Base-by-base conservation (phyloP, 2,113 vertebrate genomes). In the Myocastor coypus region DNA sequence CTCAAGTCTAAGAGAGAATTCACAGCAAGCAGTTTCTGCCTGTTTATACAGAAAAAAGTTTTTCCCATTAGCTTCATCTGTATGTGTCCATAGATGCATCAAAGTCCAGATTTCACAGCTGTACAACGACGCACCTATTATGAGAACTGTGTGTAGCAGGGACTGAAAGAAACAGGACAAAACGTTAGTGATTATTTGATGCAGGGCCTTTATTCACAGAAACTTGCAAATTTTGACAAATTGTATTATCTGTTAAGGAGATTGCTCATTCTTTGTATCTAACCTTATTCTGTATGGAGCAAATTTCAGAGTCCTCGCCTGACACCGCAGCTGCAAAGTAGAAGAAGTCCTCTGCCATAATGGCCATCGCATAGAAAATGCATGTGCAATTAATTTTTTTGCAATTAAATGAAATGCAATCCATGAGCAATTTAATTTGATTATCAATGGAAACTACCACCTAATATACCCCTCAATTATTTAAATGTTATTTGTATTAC, bases 391-490 rank as follows among this genome's bases (percentile, higher is more conserved):
- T 89, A 34, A 34, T 89, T 85, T 85, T 71, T 59, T 42, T 57
- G 46, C 63, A 90, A 30, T 86, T 84, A 89, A 94, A 68, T 14
- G 92, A 57, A 42, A 34, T 80, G 7, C 28, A 91, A 95, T 50
- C 17, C 9, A 66, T 16, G 92, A 84, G 59, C 52, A 46, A 94
- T 71, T 83, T 83, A 93, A 86, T 83, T 95, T 22, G 28, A 77
- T 87, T 83, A 80, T 87, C 64, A 75, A 69, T 78, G 66, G 64
- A 83, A 96, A 80, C 34, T 89, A 28, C 89, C 89, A 37, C 30
- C 57, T 75, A 94, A 94, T 87, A 34, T 87, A 32, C 16, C 42
- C 64, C 73, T 84, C 13, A 86, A n/a, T 96, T 52, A 93, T 83
- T 94, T 89, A 83, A 96, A 37, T 2, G 42, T 85, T 85, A 86